These are phyloP conservation scores for Aporophyla nigra DNA, from an alignment of 2,888 invertebrate species.

Conservation along the genomic window DNA sequence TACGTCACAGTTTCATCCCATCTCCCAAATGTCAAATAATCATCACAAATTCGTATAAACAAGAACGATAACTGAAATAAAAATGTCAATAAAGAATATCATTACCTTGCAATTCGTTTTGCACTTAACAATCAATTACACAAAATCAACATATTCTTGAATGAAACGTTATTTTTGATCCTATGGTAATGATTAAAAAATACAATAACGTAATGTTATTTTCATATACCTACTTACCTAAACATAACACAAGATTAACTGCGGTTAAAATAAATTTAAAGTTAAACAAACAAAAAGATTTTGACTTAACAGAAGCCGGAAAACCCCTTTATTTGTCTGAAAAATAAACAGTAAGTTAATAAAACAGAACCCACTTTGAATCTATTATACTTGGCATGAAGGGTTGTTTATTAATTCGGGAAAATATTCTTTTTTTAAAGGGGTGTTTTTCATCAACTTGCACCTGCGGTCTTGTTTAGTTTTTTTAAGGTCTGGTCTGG, in stretches of 20 bases:
- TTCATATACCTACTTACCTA: not conserved
- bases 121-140: not conserved
- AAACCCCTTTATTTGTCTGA: conserved; percentile 42
- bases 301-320: conserved; percentile 33
- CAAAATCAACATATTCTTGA: not conserved
- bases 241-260: not conserved
- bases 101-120: too few species aligned
- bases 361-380: conserved; percentile 59
- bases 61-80: too few species aligned
- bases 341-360: conserved; percentile 62
- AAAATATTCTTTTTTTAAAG: conserved; percentile 60
- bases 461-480: conserved; percentile 58
- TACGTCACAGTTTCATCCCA: too few species aligned
- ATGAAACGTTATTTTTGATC: not conserved
- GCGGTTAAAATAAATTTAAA: conserved; percentile 19
- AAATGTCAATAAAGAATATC: too few species aligned
- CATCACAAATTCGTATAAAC: too few species aligned
- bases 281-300: conserved; percentile 28
- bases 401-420: conserved; percentile 63
- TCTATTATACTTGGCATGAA: conserved; percentile 59
- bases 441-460: conserved; percentile 58
- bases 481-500: conserved; percentile 40
- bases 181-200: not conserved
- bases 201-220: not conserved
- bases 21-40: too few species aligned